A percentile compares a stretch with the other conserved stretches of the same genome.
Evolutionary conservation across 2,797 vertebrate species (phyloP).

Genomic region (Smutsia temminckii): DNA sequence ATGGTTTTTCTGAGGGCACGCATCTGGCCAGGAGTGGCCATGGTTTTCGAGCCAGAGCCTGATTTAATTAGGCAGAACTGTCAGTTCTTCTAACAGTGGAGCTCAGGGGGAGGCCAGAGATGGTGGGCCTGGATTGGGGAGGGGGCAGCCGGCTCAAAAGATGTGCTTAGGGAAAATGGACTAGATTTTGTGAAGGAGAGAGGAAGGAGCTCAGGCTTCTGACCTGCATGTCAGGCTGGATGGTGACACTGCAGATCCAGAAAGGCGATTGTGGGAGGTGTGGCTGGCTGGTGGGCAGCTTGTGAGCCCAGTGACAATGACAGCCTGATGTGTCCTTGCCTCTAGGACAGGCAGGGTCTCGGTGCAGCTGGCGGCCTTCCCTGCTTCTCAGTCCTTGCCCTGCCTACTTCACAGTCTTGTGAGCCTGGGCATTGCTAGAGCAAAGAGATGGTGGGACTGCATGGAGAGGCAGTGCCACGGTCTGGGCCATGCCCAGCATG

Average conservation of each 20-base stretch:
- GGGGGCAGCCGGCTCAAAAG: neutral
- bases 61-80: neutral
- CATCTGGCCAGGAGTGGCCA: neutral
- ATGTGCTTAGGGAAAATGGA: accelerated
- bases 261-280: neutral
- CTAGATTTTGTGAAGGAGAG: neutral
- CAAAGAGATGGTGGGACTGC: accelerated
- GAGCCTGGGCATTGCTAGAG: neutral
- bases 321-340: neutral
- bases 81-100: neutral
- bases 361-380: neutral
- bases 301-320: neutral
- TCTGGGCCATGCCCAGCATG: accelerated
- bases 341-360: neutral
- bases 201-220: neutral
- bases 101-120: neutral
- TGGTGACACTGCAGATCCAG: neutral
- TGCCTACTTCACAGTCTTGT: neutral
- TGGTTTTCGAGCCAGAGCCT: neutral
- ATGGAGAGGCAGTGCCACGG: accelerated
- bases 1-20: no score
- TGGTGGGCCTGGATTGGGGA: neutral
- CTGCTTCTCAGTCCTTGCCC: neutral
- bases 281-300: no score
- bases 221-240: neutral